Evolutionary conservation across 1,140 invertebrate species (phyloP), one percentile per base, ranked within the genome.

Genomic region (Alviniconcha marisindica): DNA sequence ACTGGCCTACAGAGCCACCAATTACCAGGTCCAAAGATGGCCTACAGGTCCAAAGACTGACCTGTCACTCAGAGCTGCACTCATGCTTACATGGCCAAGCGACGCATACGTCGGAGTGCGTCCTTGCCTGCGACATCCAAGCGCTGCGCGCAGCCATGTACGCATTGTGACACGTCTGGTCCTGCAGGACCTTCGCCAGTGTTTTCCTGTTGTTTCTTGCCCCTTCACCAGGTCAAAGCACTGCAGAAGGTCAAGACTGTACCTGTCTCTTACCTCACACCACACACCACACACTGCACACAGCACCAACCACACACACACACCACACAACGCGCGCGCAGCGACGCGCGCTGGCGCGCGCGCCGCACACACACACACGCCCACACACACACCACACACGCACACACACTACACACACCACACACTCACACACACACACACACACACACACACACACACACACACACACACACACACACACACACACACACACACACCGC

Each of bases 31-130:
- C n/a, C n/a, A n/a, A n/a, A n/a, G n/a, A n/a, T n/a, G n/a, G n/a
- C n/a, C n/a, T n/a, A n/a, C n/a, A n/a, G n/a, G 54, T n/a, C 21
- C 54, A 60, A 24, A n/a, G 54, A 18, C 66, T 71, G n/a, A 76
- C 44, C 73, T 51, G 73, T 7, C n/a, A 12, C 44, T 76, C 3
- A 51, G 36, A 2, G 24, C n/a, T 51, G 24, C 42, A 76, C n/a
- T 76, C 12, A 31, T 76, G 73, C 12, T 10, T 28, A 51, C 40
- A n/a, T 28, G 0, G 73, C 33, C 73, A 76, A 42, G n/a, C 73
- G 73, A 12, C 73, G 42, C 42, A 76, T 7, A 10, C 73, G 73
- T 54, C 73, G 33, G 21, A 2, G 36, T 40, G 42, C 28, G 10
- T 51, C 42, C 31, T 31, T 33, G 73, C 44, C 44, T 48, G 40